phyloP scores from a whole-genome alignment of 2,113 vertebrate species.

The Chaenocephalus aceratus region DNA sequence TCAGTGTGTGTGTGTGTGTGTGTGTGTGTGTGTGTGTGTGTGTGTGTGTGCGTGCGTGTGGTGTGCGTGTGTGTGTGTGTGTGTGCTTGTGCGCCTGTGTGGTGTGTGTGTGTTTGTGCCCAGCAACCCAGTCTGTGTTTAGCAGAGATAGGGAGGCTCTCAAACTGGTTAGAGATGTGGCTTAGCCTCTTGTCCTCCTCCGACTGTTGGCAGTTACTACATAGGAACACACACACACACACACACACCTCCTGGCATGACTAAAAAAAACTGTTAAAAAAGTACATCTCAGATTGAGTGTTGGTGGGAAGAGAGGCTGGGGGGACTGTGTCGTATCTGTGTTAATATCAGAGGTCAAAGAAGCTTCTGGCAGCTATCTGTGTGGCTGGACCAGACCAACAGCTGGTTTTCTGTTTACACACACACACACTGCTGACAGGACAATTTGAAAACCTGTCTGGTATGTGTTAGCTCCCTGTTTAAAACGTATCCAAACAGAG shows the following conservation, averaged over 20 bases:
- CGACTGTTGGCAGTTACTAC: slow-evolving; percentile 49
- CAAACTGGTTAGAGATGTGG: slow-evolving; percentile 60
- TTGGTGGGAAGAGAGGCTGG: neutral
- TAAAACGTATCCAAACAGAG: slow-evolving; percentile 47
- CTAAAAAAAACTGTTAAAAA: neutral
- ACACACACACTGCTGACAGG: slow-evolving; percentile 35
- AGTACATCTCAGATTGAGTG: slow-evolving; percentile 1
- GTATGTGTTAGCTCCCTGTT: slow-evolving; percentile 43
- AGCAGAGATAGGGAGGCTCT: slow-evolving; percentile 67
- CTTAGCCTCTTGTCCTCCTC: slow-evolving; percentile 71
- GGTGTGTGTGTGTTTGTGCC: slow-evolving; percentile 20
- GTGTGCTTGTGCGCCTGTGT: neutral
- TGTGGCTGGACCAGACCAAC: slow-evolving; percentile 20
- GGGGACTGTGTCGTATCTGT: neutral
- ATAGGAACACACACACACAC: slow-evolving; percentile 29
- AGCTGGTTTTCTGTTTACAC: slow-evolving; percentile 40
- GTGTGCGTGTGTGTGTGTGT: slow-evolving; percentile 5
- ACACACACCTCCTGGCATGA: neutral
- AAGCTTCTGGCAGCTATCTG: slow-evolving; percentile 32
- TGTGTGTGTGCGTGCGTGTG: no score
- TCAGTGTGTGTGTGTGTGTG: no score
- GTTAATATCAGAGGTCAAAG: slow-evolving; percentile 48
- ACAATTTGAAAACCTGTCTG: slow-evolving; percentile 48
- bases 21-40: no score
- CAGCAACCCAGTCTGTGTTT: slow-evolving; percentile 48